Percentiles rank a stretch among this genome's conserved stretches.
phyloP scores from a whole-genome alignment of 2,113 vertebrate genomes.

The Leiothrix lutea region DNA sequence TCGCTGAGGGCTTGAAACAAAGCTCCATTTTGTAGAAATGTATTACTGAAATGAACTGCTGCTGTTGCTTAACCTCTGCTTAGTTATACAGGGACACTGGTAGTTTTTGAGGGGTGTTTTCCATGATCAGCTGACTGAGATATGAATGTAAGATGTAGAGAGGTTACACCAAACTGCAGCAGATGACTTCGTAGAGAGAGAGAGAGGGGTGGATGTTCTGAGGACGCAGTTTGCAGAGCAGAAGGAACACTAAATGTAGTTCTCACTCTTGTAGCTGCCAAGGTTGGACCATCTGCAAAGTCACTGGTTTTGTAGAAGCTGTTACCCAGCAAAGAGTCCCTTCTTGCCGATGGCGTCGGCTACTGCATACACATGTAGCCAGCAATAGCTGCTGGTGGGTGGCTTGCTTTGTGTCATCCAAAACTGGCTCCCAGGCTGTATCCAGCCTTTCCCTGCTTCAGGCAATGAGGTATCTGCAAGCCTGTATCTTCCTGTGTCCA shows the following conservation, averaged over 20 bases:
- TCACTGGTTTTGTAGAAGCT: not conserved
- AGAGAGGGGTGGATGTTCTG: not conserved
- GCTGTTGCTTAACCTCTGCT: not conserved
- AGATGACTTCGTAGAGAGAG: not conserved
- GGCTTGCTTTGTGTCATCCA: not conserved
- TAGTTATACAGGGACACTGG: not conserved
- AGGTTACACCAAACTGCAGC: not conserved
- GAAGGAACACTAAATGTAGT: not conserved
- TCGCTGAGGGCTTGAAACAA: not conserved
- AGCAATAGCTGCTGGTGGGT: not conserved
- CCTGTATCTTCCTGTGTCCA: not conserved
- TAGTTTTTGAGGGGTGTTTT: not conserved
- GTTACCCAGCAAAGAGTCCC: not conserved
- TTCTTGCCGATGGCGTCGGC: rapidly evolving
- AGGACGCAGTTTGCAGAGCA: not conserved
- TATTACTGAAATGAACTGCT: not conserved
- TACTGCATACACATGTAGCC: not conserved
- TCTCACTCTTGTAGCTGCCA: not conserved
- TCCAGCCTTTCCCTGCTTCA: not conserved
- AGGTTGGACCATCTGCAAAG: not conserved
- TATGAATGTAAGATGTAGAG: not conserved
- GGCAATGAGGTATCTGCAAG: not conserved
- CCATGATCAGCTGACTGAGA: not conserved
- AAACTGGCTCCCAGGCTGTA: not conserved
- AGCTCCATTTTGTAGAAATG: not conserved